These are phyloP conservation scores for Limanda limanda DNA, from an alignment of 2,113 vertebrate genomes.

Conservation along the genomic window DNA sequence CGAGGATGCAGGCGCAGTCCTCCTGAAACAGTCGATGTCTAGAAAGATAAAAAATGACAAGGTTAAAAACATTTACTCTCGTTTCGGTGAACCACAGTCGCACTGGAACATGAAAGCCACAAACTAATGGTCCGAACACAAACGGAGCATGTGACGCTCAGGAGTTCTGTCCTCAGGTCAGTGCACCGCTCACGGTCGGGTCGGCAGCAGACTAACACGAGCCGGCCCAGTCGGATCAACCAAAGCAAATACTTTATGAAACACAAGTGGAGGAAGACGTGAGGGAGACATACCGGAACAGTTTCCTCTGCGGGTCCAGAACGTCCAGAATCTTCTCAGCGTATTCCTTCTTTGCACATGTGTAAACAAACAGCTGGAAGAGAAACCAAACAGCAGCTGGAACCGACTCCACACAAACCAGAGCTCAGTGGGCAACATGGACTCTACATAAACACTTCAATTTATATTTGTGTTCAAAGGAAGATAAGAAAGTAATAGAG, in stretches of 20 bases:
- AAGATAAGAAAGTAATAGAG: neutral
- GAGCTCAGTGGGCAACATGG: neutral
- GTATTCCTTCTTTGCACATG: conserved; percentile 85
- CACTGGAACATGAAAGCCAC: neutral
- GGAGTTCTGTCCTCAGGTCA: neutral
- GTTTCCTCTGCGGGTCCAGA: conserved; percentile 85
- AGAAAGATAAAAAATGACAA: neutral
- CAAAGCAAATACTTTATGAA: conserved; percentile 27
- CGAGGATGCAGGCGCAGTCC: conserved; percentile 83
- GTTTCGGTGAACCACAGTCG: neutral
- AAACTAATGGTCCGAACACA: neutral
- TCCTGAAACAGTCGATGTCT: conserved; percentile 86
- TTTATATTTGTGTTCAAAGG: neutral
- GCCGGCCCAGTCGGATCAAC: neutral
- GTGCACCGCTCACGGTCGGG: neutral
- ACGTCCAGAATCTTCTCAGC: conserved; percentile 85
- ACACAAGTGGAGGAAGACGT: conserved; percentile 13
- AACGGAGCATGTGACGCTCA: neutral
- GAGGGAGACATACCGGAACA: conserved; percentile 81
- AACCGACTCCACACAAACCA: neutral
- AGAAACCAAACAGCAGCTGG: conserved; percentile 32
- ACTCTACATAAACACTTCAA: neutral
- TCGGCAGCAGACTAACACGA: neutral
- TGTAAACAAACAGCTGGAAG: conserved; percentile 87
- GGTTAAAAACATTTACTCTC: neutral